Evolutionary conservation across 1,140 invertebrate genomes (phyloP).

Genomic region (silkworm (Bombyx mori)): ASM3026992v2 NC_085112.1:5847501-5848000

Average conservation of each 20-base stretch:
- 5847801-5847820: slow-evolving; percentile 70
- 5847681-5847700: slow-evolving; percentile 19
- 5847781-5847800: slow-evolving; percentile 70
- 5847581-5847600: too few relatives aligned
- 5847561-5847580: too few relatives aligned
- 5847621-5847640: not conserved
- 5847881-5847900: too few relatives aligned
- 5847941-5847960: too few relatives aligned
- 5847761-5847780: slow-evolving; percentile 68
- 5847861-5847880: slow-evolving; percentile 47
- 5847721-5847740: slow-evolving; percentile 55
- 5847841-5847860: slow-evolving; percentile 64
- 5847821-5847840: slow-evolving; percentile 58
- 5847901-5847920: too few relatives aligned
- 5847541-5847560: too few relatives aligned
- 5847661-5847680: slow-evolving; percentile 21
- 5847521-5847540: too few relatives aligned
- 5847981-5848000: too few relatives aligned
- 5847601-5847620: too few relatives aligned
- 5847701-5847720: slow-evolving; percentile 16
- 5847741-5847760: slow-evolving; percentile 65
- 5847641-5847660: slow-evolving; percentile 2
- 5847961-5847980: too few relatives aligned
- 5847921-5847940: too few relatives aligned
- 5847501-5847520: too few relatives aligned